Base-by-base conservation (phyloP, 1,140 invertebrate species). In the Tribolium castaneum region DNA sequence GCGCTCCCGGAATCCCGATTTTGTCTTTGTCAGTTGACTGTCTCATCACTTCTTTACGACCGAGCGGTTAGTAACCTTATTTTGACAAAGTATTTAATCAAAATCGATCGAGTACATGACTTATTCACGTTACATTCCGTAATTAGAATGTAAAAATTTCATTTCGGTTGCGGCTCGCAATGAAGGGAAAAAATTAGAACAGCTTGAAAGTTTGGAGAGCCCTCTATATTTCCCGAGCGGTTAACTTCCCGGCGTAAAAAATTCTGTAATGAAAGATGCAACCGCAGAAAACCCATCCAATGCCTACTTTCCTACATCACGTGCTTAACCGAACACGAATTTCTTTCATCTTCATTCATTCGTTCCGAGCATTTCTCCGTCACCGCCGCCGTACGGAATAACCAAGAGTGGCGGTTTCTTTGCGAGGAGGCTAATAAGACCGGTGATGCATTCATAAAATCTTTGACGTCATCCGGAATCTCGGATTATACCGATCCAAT, bases 281-380 rank as follows among this genome's bases (percentile, higher is more conserved):
- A 59, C 76, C 50, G 49, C 50, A 72, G 49, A 77, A 77, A 56
- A 34, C 25, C 62, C 22, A 49, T 71, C 45, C 56, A 54, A 62
- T 30, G 45, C 59, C 59, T 34, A 70, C 56, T 70, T 76, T 66
- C 19, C 76, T 70, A 50, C 79, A 80, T 80, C 76, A 80, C 79
- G 73, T 72, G 79, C 79, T 80, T 52, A 66, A 39, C 76, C 52
- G 70, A 78, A 80, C 79, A 78, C 77, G 39, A 74, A 80, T 80
- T 78, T 75, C 77, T 78, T 80, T 78, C 79, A 80, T 80, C 76
- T 78, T 75, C 77, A 78, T 80, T 75, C 71, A 78, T 13, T 80
- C 75, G 66, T 75, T 30, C 25, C 51, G 76, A 34, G 13, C 30
- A 19, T 51, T 70, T 72, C 34, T 22, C 7, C 39, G 39, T 45